These are phyloP conservation scores for Coptodon bakossiorum DNA, from an alignment of 2,113 vertebrate species.

Conservation along the genomic window DNA sequence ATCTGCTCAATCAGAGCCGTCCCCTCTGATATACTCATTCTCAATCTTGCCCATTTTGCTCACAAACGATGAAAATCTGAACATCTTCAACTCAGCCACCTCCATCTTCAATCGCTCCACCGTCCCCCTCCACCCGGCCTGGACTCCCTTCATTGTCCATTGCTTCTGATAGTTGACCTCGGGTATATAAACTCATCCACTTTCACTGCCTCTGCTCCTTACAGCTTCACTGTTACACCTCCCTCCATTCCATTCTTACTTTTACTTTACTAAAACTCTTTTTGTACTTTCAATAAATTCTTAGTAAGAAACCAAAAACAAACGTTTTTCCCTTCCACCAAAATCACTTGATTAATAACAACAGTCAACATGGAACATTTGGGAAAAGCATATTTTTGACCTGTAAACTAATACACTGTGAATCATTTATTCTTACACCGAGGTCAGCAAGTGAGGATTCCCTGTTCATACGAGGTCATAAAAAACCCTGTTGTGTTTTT, in stretches of 20 bases:
- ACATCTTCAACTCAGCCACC: background rate
- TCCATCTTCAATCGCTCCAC: background rate
- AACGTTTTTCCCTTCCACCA: background rate
- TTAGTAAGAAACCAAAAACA: background rate
- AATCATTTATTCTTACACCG: background rate
- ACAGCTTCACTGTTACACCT: background rate
- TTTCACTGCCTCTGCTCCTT: background rate
- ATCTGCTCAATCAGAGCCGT: background rate
- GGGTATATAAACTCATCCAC: background rate
- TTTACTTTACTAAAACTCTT: background rate
- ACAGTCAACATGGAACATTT: background rate
- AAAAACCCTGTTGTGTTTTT: background rate
- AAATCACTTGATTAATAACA: background rate
- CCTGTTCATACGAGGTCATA: background rate
- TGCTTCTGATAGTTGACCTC: background rate
- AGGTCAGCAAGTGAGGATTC: background rate
- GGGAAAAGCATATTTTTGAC: background rate
- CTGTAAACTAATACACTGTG: background rate
- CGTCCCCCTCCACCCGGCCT: rapidly evolving
- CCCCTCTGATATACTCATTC: rapidly evolving
- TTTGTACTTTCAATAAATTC: background rate
- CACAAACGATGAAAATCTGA: rapidly evolving
- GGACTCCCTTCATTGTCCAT: background rate
- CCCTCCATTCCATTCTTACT: background rate
- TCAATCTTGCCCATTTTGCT: background rate